A percentile compares a stretch with the other conserved stretches of the same genome.
phyloP scores from a whole-genome alignment of 2,797 vertebrate species.

The Ctenochaetus hawaiiensis region DNA sequence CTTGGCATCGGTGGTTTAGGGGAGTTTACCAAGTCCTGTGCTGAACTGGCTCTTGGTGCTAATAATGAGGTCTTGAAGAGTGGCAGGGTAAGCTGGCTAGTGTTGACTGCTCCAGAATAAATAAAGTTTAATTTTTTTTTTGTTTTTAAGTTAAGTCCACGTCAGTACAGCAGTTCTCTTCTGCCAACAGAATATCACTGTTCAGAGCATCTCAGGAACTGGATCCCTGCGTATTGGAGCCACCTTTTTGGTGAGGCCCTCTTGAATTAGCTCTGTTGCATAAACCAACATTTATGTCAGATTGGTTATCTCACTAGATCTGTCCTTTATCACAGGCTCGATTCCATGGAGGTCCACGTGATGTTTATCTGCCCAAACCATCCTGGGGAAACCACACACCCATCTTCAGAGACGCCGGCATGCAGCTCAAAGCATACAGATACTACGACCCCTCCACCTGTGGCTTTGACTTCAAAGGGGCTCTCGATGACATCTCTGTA shows the following conservation, averaged over 20 bases:
- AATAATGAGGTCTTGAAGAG: constrained; percentile 92
- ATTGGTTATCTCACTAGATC: background rate
- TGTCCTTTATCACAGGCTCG: constrained; percentile 85
- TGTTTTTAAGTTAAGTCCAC: background rate
- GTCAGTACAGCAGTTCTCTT: constrained; percentile 18
- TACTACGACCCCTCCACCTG: constrained; percentile 97
- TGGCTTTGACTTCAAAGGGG: constrained; percentile 95
- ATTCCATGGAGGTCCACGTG: constrained; percentile 90
- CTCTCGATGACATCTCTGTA: constrained; percentile 96
- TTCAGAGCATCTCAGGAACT: constrained; percentile 98
- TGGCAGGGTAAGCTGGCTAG: constrained; percentile 87
- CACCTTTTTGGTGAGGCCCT: constrained; percentile 91
- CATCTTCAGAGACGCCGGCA: constrained; percentile 95
- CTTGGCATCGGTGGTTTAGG: constrained; percentile 91
- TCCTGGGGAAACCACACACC: constrained; percentile 99
- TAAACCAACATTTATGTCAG: background rate
- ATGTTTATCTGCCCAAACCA: constrained; percentile 96
- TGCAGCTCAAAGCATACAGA: constrained; percentile 94
- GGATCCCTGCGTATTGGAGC: constrained; percentile 94
- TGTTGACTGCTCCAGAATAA: background rate
- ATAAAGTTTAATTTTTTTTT: background rate
- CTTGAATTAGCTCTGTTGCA: background rate
- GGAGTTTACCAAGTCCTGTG: constrained; percentile 92
- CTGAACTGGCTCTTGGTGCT: constrained; percentile 92
- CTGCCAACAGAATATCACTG: constrained; percentile 89